A percentile compares a stretch with the other conserved stretches of the same genome.
Evolutionary conservation across 2,888 invertebrate genomes (phyloP).

Genomic region (Incurvaria masculella): DNA sequence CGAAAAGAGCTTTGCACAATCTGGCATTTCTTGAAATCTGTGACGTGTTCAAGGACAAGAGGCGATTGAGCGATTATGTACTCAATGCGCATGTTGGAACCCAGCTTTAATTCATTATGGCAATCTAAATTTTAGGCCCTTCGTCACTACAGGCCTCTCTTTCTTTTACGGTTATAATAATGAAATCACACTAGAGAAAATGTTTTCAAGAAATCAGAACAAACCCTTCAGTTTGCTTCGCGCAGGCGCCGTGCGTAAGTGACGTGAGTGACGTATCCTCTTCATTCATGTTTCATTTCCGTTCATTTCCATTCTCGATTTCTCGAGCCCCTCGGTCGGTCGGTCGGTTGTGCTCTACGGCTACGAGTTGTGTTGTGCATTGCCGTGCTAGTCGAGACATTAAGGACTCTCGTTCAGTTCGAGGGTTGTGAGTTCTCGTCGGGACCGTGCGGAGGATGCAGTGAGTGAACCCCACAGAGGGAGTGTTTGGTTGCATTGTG

Average conservation of each 20-base stretch:
- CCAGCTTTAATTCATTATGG: conserved; percentile 10
- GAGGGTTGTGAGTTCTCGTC: background rate
- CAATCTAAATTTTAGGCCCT: background rate
- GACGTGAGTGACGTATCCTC: conserved; percentile 52
- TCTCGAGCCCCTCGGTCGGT: conserved; percentile 21
- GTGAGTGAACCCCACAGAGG: background rate
- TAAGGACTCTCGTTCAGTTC: background rate
- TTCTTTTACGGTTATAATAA: conserved; percentile 11
- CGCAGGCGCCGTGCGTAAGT: conserved; percentile 50
- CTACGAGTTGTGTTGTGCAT: background rate
- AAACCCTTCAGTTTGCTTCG: conserved; percentile 25
- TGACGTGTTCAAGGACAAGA: conserved; percentile 9
- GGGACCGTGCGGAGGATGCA: background rate
- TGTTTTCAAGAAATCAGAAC: background rate
- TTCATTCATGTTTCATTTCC: conserved; percentile 55
- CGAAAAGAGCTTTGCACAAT: conserved; percentile 3
- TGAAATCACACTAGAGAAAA: background rate
- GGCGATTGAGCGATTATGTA: conserved; percentile 1
- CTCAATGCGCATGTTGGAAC: conserved; percentile 5
- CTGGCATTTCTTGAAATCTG: conserved; percentile 4
- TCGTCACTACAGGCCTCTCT: conserved; percentile 2
- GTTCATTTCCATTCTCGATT: conserved; percentile 43
- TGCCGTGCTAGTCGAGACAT: background rate
- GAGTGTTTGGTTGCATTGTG: background rate
- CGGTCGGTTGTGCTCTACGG: background rate